A percentile compares a stretch with the other conserved stretches of the same genome.
Conservation (phyloP, 2,113 vertebrate genomes). For the Polyodon spathula region DNA sequence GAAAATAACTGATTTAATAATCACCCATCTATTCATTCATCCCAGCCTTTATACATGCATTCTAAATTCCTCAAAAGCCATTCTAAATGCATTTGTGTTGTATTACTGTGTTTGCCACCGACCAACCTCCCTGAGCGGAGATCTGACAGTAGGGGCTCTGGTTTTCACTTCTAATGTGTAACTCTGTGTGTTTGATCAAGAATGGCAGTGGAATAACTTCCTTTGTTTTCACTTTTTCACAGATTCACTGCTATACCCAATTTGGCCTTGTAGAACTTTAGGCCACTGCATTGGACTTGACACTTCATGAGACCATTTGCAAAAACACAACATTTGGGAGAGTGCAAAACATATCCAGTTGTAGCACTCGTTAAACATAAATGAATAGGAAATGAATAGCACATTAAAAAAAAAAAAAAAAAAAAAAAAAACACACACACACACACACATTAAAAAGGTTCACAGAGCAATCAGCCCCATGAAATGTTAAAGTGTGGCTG, state of each 20-base stretch:
- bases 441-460: background rate
- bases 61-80: background rate
- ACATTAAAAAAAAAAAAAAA: background rate
- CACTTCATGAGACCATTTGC: background rate
- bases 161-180: slow-evolving; percentile 2
- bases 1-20: too few relatives aligned
- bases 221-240: too few relatives aligned
- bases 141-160: background rate
- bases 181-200: background rate
- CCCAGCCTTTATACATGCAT: background rate
- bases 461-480: background rate
- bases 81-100: background rate
- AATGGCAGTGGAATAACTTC: background rate
- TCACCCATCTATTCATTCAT: background rate
- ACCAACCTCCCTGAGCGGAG: background rate
- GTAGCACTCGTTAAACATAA: too few relatives aligned
- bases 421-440: background rate
- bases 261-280: background rate
- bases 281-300: background rate
- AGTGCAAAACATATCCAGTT: too few relatives aligned
- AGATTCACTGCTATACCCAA: background rate
- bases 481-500: background rate
- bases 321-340: too few relatives aligned
- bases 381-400: too few relatives aligned
- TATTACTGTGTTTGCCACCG: background rate